These are phyloP conservation scores for Morpho helenor DNA, from an alignment of 2,888 invertebrate species.

Conservation along the genomic window DNA sequence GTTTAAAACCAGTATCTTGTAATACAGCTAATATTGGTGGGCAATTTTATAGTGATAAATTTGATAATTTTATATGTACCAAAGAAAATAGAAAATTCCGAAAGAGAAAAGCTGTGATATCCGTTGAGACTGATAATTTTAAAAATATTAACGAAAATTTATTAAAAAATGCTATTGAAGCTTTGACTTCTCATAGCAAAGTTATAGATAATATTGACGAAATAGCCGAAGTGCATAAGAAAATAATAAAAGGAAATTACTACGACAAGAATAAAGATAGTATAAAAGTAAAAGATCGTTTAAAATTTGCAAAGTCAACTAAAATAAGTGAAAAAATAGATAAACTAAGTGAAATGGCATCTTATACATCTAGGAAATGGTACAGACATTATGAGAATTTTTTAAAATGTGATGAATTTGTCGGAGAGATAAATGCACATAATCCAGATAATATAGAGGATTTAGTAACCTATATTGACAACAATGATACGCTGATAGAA, in stretches of 20 bases:
- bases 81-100: neutral
- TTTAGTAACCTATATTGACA: neutral
- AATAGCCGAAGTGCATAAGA: neutral
- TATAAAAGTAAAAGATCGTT: neutral
- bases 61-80: no score
- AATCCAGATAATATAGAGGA: neutral
- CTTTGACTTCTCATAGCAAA: neutral
- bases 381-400: conserved; percentile 3
- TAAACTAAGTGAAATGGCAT: neutral
- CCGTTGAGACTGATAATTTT: neutral
- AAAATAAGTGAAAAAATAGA: neutral
- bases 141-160: conserved; percentile 2
- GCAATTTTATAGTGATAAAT: no score
- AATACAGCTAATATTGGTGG: no score
- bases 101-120: neutral
- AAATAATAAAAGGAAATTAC: neutral
- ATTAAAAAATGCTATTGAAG: neutral
- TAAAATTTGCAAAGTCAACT: neutral
- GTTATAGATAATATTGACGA: neutral
- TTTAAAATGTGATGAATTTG: neutral
- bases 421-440: neutral
- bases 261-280: neutral
- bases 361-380: conserved; percentile 3
- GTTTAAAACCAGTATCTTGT: no score
- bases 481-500: neutral